Conservation (phyloP, 2,113 vertebrate genomes). For the Phaethornis superciliosus region DNA sequence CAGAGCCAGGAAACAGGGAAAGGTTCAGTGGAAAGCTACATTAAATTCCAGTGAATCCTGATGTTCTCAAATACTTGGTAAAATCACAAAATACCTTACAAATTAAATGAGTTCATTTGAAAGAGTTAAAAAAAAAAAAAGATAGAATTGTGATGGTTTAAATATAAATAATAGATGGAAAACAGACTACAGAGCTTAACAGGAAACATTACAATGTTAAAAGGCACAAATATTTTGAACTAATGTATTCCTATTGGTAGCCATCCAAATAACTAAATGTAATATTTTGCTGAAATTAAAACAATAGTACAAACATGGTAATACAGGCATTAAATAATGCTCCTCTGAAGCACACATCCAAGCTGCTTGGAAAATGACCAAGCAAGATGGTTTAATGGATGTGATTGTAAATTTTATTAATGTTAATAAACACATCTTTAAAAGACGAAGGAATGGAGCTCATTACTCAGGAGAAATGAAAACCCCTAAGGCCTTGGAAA, state of each 20-base stretch:
- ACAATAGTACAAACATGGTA: neutral
- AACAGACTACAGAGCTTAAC: neutral
- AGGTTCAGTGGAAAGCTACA: neutral
- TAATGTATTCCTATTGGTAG: neutral
- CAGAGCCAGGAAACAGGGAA: neutral
- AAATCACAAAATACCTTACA: neutral
- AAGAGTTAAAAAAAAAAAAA: neutral
- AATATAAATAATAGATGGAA: neutral
- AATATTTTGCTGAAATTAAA: constrained; percentile 8
- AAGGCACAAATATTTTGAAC: neutral
- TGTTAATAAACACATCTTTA: constrained; percentile 29
- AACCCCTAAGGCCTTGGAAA: neutral
- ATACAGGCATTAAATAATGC: neutral
- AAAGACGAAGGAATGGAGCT: neutral
- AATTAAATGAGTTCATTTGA: neutral
- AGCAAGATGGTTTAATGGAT: neutral
- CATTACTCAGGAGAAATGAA: constrained; percentile 20
- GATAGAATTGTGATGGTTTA: neutral
- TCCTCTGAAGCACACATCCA: neutral
- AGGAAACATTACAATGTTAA: neutral
- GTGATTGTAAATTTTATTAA: constrained; percentile 19
- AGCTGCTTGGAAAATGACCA: constrained; percentile 8
- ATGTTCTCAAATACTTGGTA: neutral
- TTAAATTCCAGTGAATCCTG: neutral
- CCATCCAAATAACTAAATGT: neutral